Evolutionary conservation across 2,888 invertebrate genomes (phyloP), one percentile per base, ranked within the genome.

Genomic region (Glyphotaelius pellucidus): DNA sequence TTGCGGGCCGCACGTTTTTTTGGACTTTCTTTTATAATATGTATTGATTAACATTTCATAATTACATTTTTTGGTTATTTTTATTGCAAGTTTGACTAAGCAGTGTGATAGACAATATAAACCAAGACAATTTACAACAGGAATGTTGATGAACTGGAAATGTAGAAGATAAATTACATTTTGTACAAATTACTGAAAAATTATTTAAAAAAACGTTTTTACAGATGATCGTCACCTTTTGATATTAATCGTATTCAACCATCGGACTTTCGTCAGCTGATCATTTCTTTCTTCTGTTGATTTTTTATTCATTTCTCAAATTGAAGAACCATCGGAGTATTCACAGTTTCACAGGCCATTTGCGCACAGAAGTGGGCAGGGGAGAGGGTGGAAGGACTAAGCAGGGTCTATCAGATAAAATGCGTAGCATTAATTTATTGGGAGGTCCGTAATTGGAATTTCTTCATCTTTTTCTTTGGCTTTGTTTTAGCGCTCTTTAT

Each of bases 391-490:
- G 83, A 35, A 19, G 67, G 67, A 19, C 67, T 19, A 19, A 67
- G 67, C 67, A 19, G 67, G 67, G 67, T 67, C 67, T 67, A 91
- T 91, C 89, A 80, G 91, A 91, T 91, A 89, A 91, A 91, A 90
- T 89, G 42, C 91, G 85, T 80, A 85, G 92, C 92, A 92, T 91
- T 92, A 93, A 93, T 93, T 93, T 93, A 93, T 93, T 91, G 92
- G 90, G 80, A 88, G 52, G 86, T 86, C 86, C 52, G 90, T 92
- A 93, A 93, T 93, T 93, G 93, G 93, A 93, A 93, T 93, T 93
- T 92, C 92, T 92, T 93, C 93, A 93, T 92, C 92, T 93, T 93
- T 93, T 89, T 80, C 90, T 85, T 89, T 79, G 88, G 35, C 92
- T 84, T 93, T 92, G 93, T 92, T 93, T 91, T 92, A 87, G 85